Evolutionary conservation across 2,113 vertebrate species (phyloP).

Genomic region (Chelonoidis abingdonii): DNA sequence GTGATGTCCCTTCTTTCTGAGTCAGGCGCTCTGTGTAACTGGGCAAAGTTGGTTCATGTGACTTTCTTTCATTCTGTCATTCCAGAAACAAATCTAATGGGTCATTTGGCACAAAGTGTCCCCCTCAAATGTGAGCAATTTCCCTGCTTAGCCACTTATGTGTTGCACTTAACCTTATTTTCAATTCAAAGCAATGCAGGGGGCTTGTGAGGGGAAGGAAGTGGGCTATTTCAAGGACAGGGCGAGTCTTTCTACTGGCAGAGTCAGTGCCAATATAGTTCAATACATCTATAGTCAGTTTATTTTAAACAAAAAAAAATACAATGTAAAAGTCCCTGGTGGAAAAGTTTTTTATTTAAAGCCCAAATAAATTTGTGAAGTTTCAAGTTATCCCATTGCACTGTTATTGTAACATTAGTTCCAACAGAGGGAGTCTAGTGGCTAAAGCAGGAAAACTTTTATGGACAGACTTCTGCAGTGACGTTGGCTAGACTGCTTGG

Average conservation of each 20-base stretch:
- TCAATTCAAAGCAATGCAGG: not conserved
- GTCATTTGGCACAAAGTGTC: not conserved
- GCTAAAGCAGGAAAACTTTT: not conserved
- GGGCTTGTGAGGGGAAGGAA: not conserved
- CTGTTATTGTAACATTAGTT: not conserved
- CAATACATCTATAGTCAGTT: not conserved
- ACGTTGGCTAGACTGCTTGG: not conserved
- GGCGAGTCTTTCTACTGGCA: not conserved
- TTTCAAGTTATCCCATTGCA: not conserved
- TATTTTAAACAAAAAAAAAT: fast-evolving
- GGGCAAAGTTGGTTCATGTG: not conserved
- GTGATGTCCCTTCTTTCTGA: not conserved
- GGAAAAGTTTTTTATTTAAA: not conserved
- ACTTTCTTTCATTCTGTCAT: not conserved
- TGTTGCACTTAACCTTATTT: not conserved
- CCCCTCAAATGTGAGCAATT: not conserved
- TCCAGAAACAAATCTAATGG: not conserved
- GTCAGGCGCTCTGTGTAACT: not conserved
- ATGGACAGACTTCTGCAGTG: not conserved
- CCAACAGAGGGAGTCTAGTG: not conserved
- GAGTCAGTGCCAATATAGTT: not conserved
- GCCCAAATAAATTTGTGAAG: not conserved
- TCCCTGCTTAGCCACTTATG: not conserved
- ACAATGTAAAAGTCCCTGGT: fast-evolving
- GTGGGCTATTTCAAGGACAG: not conserved